Evolutionary conservation across 1,140 invertebrate species (phyloP).

Genomic region (Gyrodactylus bullatarudis): DNA sequence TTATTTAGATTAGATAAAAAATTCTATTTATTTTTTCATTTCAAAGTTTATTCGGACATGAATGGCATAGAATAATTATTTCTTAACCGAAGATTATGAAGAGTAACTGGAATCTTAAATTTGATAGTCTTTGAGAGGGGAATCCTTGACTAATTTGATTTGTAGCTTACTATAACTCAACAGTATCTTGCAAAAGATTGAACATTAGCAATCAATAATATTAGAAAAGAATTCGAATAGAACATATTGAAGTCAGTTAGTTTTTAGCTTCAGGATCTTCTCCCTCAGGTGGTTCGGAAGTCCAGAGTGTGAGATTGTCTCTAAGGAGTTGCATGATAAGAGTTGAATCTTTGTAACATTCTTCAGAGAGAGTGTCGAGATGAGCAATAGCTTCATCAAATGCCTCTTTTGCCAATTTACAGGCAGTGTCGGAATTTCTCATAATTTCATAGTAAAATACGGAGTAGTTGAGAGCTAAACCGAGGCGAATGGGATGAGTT

Average conservation of each 20-base stretch:
- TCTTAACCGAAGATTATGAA: not conserved
- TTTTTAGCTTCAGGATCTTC: not conserved
- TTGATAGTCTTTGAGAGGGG: no score
- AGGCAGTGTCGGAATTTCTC: constrained; percentile 61
- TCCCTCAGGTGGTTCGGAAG: constrained; percentile 1
- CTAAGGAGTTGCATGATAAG: constrained; percentile 80
- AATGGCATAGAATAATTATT: not conserved
- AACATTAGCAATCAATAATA: not conserved
- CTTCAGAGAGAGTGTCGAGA: constrained; percentile 61
- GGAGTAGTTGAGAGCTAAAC: constrained; percentile 54
- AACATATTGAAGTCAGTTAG: not conserved
- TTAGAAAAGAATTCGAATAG: not conserved
- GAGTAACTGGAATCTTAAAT: not conserved
- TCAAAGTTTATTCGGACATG: not conserved
- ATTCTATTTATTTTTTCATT: not conserved
- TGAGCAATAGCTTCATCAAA: constrained; percentile 83
- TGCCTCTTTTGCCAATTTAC: constrained; percentile 24
- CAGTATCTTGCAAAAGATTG: not conserved
- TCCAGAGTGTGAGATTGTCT: constrained; percentile 36
- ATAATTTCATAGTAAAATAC: constrained; percentile 86
- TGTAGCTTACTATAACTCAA: no score
- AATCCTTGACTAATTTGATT: no score
- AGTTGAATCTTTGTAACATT: constrained; percentile 67
- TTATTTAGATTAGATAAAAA: not conserved
- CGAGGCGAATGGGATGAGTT: constrained; percentile 46